A percentile compares a stretch with the other conserved stretches of the same genome.
Evolutionary conservation across 2,888 invertebrate genomes (phyloP).

Genomic region (Imbricaverruca yamaguchii): DNA sequence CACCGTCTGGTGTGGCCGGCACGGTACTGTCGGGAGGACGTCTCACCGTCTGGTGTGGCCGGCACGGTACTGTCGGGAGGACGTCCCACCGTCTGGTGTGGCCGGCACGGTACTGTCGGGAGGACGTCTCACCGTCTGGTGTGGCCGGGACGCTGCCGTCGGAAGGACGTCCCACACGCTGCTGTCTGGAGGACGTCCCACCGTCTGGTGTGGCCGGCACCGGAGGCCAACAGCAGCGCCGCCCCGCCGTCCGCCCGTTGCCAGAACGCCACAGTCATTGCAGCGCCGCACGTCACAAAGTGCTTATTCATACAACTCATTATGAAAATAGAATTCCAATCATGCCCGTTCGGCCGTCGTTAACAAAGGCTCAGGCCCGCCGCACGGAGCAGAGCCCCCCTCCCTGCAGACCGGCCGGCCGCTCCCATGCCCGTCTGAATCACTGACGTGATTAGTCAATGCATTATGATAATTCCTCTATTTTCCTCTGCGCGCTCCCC

Average conservation of each 20-base stretch:
- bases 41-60: too few relatives aligned
- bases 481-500: neutral
- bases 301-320: constrained; percentile 5
- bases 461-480: constrained; percentile 6
- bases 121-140: too few relatives aligned
- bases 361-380: neutral
- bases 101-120: too few relatives aligned
- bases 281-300: neutral
- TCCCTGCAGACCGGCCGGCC: neutral
- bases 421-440: neutral
- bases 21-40: too few relatives aligned
- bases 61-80: too few relatives aligned
- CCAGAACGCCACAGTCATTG: neutral
- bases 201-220: too few relatives aligned
- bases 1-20: too few relatives aligned
- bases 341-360: neutral
- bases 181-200: too few relatives aligned
- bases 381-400: neutral
- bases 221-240: too few relatives aligned
- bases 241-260: neutral
- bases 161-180: too few relatives aligned
- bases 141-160: too few relatives aligned
- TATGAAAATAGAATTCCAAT: constrained; percentile 6
- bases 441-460: constrained; percentile 5
- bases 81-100: too few relatives aligned